Conservation (phyloP, 2,888 invertebrate genomes). For the Bellardia bayeri region DNA sequence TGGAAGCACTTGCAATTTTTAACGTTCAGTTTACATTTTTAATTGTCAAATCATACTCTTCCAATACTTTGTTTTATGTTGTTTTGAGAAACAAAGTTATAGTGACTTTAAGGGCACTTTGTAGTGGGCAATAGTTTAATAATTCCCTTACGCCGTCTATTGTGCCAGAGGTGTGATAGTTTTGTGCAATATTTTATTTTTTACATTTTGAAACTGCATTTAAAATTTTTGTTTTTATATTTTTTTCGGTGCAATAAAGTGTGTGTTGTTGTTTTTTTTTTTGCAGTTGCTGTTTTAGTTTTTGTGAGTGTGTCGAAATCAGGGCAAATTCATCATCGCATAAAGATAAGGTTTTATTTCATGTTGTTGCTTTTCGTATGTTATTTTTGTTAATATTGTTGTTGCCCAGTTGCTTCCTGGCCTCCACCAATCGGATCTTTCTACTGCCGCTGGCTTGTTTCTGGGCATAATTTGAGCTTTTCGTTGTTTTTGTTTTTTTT, state of each 20-base stretch:
- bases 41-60: no score
- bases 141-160: not conserved
- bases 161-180: constrained; percentile 53
- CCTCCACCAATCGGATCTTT: constrained; percentile 43
- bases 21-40: no score
- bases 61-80: no score
- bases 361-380: constrained; percentile 51
- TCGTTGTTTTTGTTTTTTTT: constrained; percentile 63
- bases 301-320: constrained; percentile 81
- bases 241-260: constrained; percentile 67
- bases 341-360: constrained; percentile 75
- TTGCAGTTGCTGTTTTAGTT: constrained; percentile 32
- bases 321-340: constrained; percentile 83
- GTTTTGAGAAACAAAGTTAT: no score
- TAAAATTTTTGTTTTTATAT: constrained; percentile 66
- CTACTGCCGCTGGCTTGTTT: constrained; percentile 19
- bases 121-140: no score
- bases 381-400: constrained; percentile 26
- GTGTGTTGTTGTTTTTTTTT: not conserved
- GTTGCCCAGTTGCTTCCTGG: constrained; percentile 49
- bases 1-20: no score
- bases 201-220: constrained; percentile 54
- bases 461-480: constrained; percentile 62
- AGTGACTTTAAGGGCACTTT: not conserved
- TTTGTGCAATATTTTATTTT: constrained; percentile 35